A percentile compares a stretch with the other conserved stretches of the same genome.
phyloP scores from a whole-genome alignment of 2,113 vertebrate species.

The Ciconia stormi region DNA sequence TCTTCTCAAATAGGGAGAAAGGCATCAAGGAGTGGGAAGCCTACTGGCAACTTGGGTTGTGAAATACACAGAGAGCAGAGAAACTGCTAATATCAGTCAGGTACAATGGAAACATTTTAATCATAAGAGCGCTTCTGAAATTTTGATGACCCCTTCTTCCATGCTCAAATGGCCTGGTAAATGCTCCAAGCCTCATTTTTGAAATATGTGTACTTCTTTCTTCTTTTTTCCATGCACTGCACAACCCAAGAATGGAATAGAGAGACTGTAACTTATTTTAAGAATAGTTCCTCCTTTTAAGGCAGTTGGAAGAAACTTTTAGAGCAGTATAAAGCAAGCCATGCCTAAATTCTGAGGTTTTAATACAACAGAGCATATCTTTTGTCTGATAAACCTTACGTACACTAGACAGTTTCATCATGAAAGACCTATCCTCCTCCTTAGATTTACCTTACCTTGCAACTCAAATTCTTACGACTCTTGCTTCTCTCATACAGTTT shows the following conservation, averaged over 20 bases:
- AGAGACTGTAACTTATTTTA: background rate
- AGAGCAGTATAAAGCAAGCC: background rate
- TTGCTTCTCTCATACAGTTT: background rate
- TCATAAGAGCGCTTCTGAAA: background rate
- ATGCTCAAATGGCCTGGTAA: background rate
- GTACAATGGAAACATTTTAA: background rate
- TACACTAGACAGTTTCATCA: background rate
- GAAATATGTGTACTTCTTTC: background rate
- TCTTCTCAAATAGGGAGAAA: background rate
- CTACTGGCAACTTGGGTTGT: background rate
- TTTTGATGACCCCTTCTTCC: background rate
- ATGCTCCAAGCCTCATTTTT: background rate
- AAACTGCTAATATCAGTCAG: background rate
- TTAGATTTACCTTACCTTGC: background rate
- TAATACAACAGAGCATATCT: background rate
- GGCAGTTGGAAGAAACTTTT: background rate
- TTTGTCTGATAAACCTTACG: background rate
- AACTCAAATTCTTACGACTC: background rate
- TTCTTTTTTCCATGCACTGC: background rate
- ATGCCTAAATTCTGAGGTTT: background rate
- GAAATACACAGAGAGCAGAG: background rate
- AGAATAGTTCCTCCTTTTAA: background rate
- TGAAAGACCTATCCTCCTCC: background rate
- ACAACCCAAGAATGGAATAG: background rate
- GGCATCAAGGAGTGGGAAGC: background rate